Evolutionary conservation across 2,113 vertebrate species (phyloP).

Genomic region (Labrus mixtus): DNA sequence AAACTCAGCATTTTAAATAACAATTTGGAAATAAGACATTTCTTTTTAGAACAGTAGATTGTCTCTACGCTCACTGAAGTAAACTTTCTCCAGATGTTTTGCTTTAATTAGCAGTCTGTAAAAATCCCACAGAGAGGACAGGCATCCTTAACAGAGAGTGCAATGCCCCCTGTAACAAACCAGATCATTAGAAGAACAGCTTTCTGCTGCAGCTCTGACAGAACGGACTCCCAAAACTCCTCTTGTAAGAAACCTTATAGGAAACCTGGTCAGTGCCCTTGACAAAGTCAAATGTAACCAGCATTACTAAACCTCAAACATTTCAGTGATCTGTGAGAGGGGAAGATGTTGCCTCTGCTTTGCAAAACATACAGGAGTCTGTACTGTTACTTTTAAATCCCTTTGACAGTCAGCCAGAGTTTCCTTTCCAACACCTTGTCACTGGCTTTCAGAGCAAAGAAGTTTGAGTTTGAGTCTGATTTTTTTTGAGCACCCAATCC

Average conservation of each 20-base stretch:
- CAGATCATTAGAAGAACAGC: conserved; percentile 17
- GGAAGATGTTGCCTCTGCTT: conserved; percentile 13
- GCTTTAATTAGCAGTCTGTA: conserved; percentile 25
- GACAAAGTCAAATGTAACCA: background rate
- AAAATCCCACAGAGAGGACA: conserved; percentile 29
- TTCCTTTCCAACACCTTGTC: conserved; percentile 40
- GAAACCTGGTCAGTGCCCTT: conserved; percentile 37
- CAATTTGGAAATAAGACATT: background rate
- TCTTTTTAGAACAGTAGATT: background rate
- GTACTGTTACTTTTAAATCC: conserved; percentile 27
- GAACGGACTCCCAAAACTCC: conserved; percentile 1
- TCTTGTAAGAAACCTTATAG: background rate
- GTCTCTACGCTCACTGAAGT: background rate
- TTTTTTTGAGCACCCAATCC: conserved; percentile 19
- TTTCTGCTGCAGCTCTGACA: conserved; percentile 14
- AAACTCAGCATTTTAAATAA: background rate
- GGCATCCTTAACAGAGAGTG: conserved; percentile 18
- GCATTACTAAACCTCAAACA: conserved; percentile 3
- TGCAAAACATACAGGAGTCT: conserved; percentile 13
- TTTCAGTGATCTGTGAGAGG: background rate
- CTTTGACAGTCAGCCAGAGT: conserved; percentile 32
- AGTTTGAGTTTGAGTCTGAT: conserved; percentile 18
- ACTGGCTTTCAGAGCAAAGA: conserved; percentile 8
- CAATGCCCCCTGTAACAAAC: conserved; percentile 15
- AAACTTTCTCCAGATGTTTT: conserved; percentile 21